Base-by-base conservation (phyloP, 2,888 invertebrate genomes). In the Trissolcus japonicus region DNA sequence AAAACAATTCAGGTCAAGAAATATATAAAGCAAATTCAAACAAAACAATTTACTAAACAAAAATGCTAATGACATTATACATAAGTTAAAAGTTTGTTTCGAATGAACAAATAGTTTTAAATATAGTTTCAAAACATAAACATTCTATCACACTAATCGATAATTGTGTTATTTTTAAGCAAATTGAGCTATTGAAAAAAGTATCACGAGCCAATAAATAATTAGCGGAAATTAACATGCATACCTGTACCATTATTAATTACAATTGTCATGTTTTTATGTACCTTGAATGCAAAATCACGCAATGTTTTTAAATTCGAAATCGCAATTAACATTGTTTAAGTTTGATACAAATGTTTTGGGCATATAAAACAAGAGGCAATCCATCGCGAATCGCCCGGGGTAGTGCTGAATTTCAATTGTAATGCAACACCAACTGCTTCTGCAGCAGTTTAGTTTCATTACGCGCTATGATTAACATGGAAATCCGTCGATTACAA, bases 381-480 rank as follows among this genome's bases (percentile, higher is more conserved):
- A 77, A 79, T 81, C 79, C 80, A 78, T 78, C 73, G 74, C 72
- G 68, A 65, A 69, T 74, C 59, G 73, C 77, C 73, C 61, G 73
- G 69, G 74, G 78, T 74, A 74, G 73, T 74, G 78, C 74, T 78
- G 77, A 75, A 81, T 80, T 80, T 81, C 72, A 76, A 78, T 79
- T 79, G 72, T 71, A 79, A 76, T 76, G 68, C 76, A 72, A 77
- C 72, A 68, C 72, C 60, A 56, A 67, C 62, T 74, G 75, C 75
- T 78, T 78, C 80, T 79, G 59, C 69, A 55, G 75, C 77, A 77
- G 69, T 79, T 74, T 76, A 68, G 72, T 79, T 81, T 80, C 80
- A 79, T 79, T 80, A 77, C 69, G 62, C 68, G 76, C 76, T 81
- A 82, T 83, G 81, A 83, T 83, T 83, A 83, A 83, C 83, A 80